Percentiles rank a stretch among this genome's conserved stretches.
These are phyloP conservation scores for Carpatolechia fugitivella DNA, from an alignment of 2,888 invertebrate genomes.

Conservation along the genomic window DNA sequence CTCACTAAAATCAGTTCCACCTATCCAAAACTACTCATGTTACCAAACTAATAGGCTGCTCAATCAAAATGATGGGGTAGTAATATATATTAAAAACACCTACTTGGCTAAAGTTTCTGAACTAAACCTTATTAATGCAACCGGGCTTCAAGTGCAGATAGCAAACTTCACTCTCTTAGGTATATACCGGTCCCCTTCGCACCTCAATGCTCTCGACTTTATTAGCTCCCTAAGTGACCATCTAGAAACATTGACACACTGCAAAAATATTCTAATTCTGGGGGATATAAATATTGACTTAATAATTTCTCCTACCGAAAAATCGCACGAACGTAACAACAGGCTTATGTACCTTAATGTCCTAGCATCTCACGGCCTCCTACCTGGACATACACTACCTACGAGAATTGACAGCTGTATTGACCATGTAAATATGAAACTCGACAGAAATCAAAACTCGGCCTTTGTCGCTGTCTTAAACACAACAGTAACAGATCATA, in stretches of 20 bases:
- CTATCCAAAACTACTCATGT: conserved; percentile 14
- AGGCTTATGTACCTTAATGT: not conserved
- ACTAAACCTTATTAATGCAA: conserved; percentile 14
- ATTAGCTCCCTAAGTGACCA: not conserved
- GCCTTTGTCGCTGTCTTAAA: not conserved
- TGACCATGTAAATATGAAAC: not conserved
- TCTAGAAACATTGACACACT: not conserved
- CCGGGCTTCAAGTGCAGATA: conserved; percentile 13
- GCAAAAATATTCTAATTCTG: not conserved
- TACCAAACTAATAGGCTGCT: conserved; percentile 7
- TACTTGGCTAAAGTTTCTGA: conserved; percentile 10
- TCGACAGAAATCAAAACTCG: not conserved
- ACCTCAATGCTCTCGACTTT: conserved; percentile 8
- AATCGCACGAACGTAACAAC: not conserved
- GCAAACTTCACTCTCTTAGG: conserved; percentile 10
- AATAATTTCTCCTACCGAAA: not conserved
- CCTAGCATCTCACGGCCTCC: not conserved
- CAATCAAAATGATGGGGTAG: conserved; percentile 8
- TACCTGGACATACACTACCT: not conserved
- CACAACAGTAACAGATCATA: not conserved
- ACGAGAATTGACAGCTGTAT: not conserved
- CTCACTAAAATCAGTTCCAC: no score
- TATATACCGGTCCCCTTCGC: conserved; percentile 18
- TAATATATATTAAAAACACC: conserved; percentile 14
- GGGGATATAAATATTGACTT: not conserved